Evolutionary conservation across 2,888 invertebrate species (phyloP).

Genomic region (Hirtodrosophila cameraria): DNA sequence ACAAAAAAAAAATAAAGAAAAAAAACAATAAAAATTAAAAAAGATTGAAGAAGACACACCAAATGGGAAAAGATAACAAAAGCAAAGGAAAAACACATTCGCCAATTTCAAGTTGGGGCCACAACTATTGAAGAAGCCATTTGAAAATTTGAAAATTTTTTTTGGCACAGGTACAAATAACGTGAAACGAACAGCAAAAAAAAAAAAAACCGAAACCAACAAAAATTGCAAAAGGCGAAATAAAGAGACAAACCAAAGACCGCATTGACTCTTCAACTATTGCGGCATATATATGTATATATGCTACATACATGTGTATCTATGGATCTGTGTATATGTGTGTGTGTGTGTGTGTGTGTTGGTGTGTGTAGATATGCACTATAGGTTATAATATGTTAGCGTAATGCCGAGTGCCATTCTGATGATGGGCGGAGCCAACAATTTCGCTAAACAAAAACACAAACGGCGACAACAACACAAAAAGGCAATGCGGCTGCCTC

Average conservation of each 20-base stretch:
- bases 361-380: slow-evolving; percentile 45
- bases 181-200: slow-evolving; percentile 44
- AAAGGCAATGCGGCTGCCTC: slow-evolving; percentile 54
- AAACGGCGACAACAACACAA: slow-evolving; percentile 60
- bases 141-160: slow-evolving; percentile 81
- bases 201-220: slow-evolving; percentile 16
- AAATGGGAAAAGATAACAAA: slow-evolving; percentile 59
- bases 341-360: slow-evolving; percentile 27
- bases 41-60: slow-evolving; percentile 58
- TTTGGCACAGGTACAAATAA: slow-evolving; percentile 81
- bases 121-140: slow-evolving; percentile 76
- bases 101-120: slow-evolving; percentile 62
- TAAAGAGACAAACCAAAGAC: slow-evolving; percentile 77
- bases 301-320: slow-evolving; percentile 6
- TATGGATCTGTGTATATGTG: slow-evolving; percentile 12
- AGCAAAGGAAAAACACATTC: slow-evolving; percentile 46
- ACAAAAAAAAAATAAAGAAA: slow-evolving; percentile 22
- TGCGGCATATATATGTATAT: slow-evolving; percentile 45
- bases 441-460: slow-evolving; percentile 77
- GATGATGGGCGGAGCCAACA: slow-evolving; percentile 81
- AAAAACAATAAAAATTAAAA: slow-evolving; percentile 55
- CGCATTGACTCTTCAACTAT: slow-evolving; percentile 79
- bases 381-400: slow-evolving; percentile 78
- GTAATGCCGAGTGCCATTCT: slow-evolving; percentile 77
- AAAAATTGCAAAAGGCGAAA: slow-evolving; percentile 52